These are phyloP conservation scores for Scaptomyza montana DNA, from an alignment of 1,140 invertebrate genomes.

Conservation along the genomic window DNA sequence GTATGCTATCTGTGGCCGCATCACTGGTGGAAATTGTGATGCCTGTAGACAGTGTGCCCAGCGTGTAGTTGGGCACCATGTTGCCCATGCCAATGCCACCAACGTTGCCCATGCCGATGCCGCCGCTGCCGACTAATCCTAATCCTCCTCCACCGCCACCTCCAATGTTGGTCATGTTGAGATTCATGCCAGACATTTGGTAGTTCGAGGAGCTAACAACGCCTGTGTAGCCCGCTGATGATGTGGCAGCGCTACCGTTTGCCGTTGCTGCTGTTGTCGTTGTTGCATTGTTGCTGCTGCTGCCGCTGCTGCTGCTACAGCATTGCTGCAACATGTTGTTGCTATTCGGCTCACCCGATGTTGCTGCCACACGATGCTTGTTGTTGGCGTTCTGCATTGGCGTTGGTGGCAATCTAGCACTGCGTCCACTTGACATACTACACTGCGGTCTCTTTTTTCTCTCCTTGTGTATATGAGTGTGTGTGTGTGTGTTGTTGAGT, in stretches of 20 bases:
- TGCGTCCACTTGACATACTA: constrained; percentile 84
- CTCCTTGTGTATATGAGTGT: constrained; percentile 3
- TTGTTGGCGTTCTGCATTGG: constrained; percentile 79
- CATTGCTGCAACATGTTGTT: constrained; percentile 77
- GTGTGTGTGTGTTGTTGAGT: background rate
- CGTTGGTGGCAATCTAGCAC: constrained; percentile 81
- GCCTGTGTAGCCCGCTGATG: constrained; percentile 40
- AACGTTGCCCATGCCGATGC: constrained; percentile 4
- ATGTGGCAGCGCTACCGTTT: constrained; percentile 35
- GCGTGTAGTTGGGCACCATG: constrained; percentile 13
- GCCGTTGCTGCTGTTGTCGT: constrained; percentile 31
- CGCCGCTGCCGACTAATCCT: too few species aligned
- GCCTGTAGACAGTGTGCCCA: constrained; percentile 34
- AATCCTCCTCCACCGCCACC: too few species aligned
- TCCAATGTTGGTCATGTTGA: constrained; percentile 20
- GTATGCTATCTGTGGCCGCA: constrained; percentile 70
- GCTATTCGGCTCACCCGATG: constrained; percentile 70
- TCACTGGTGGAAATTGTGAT: constrained; percentile 59
- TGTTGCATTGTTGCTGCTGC: constrained; percentile 32
- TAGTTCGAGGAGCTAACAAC: constrained; percentile 23
- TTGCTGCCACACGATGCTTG: constrained; percentile 58
- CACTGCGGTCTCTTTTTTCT: constrained; percentile 36
- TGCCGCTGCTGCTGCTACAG: constrained; percentile 27
- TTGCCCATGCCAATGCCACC: constrained; percentile 22
- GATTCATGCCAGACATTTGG: constrained; percentile 34